Evolutionary conservation across 1,140 invertebrate species (phyloP).

Genomic region (Drosophila teissieri): DNA sequence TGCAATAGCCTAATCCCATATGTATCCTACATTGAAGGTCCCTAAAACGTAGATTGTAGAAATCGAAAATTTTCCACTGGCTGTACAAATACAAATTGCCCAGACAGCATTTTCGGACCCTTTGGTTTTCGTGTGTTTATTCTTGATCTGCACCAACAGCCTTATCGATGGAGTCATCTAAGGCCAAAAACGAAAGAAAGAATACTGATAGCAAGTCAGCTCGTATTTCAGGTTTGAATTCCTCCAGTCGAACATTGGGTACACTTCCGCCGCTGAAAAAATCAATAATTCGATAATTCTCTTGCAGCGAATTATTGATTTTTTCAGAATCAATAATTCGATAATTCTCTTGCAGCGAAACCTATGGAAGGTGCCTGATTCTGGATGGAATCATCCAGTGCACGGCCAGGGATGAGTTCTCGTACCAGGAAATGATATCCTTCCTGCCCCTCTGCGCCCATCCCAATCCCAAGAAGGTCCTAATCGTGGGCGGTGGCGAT

Average conservation of each 20-base stretch:
- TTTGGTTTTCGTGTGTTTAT: slow-evolving; percentile 5
- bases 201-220: slow-evolving; percentile 18
- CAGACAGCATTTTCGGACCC: neutral
- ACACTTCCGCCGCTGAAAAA: slow-evolving; percentile 1
- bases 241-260: neutral
- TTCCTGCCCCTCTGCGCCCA: slow-evolving; percentile 97
- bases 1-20: neutral
- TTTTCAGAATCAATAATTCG: slow-evolving; percentile 8
- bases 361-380: slow-evolving; percentile 94
- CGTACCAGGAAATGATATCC: slow-evolving; percentile 99
- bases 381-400: slow-evolving; percentile 99
- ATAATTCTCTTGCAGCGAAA: slow-evolving; percentile 87
- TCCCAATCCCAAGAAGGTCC: slow-evolving; percentile 94
- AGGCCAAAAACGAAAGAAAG: slow-evolving; percentile 17
- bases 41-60: neutral
- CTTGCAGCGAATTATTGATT: slow-evolving; percentile 90
- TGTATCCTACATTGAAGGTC: neutral
- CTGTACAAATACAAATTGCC: neutral
- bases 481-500: slow-evolving; percentile 99
- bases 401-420: slow-evolving; percentile 97
- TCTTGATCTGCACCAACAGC: slow-evolving; percentile 21
- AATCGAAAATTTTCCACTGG: slow-evolving; percentile 4
- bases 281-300: slow-evolving; percentile 14
- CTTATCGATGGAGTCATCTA: slow-evolving; percentile 33
- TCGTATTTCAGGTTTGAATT: slow-evolving; percentile 1